These are phyloP conservation scores for Ceuthmochares aereus DNA, from an alignment of 2,113 vertebrate genomes.

Conservation along the genomic window DNA sequence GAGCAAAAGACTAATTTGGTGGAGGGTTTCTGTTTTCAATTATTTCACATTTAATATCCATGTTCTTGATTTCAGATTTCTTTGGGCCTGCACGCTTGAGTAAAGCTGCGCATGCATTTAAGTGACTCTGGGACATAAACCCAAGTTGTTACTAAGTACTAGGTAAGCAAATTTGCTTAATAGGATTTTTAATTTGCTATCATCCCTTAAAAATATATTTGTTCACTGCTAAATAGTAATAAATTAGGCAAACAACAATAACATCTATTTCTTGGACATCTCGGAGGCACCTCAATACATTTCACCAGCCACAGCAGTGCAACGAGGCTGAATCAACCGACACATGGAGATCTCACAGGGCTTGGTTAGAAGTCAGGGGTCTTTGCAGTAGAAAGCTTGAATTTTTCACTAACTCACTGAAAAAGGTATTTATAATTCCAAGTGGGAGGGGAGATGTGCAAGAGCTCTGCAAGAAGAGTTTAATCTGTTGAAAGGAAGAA, in stretches of 20 bases:
- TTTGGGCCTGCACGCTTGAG: neutral
- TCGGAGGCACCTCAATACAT: constrained; percentile 1
- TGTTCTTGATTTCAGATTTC: neutral
- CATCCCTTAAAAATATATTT: constrained; percentile 41
- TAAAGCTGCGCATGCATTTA: neutral
- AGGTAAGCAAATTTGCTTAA: constrained; percentile 45
- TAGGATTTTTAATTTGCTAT: constrained; percentile 42
- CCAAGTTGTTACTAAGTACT: neutral
- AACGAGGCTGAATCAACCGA: neutral
- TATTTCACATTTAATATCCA: constrained; percentile 9
- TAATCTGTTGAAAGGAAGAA: neutral
- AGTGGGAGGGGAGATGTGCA: neutral
- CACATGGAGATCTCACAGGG: neutral
- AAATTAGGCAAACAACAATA: constrained; percentile 19
- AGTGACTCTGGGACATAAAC: neutral
- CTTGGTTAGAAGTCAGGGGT: neutral
- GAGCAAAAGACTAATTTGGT: neutral
- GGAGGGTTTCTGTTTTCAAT: neutral
- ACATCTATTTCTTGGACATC: constrained; percentile 4
- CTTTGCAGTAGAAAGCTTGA: neutral
- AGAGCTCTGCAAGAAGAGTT: neutral
- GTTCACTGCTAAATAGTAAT: constrained; percentile 32
- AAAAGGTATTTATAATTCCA: constrained; percentile 39
- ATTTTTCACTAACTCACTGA: neutral
- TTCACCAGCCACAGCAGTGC: neutral